Evolutionary conservation across 2,113 vertebrate genomes (phyloP).

Genomic region (Pollimyrus isidori): DNA sequence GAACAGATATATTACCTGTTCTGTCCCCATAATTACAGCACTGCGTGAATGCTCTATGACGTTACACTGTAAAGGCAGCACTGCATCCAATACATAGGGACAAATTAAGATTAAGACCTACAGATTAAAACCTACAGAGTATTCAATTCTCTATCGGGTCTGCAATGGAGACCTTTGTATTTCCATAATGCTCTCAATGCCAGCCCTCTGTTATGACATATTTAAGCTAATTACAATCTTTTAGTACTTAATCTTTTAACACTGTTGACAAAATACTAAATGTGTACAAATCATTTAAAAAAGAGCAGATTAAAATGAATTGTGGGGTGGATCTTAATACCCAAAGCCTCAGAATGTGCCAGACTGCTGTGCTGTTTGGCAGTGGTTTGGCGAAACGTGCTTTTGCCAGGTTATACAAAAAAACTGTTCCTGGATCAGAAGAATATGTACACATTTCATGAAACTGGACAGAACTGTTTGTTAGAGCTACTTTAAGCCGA

Average conservation of each 20-base stretch:
- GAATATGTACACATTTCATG: not conserved
- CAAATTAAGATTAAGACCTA: not conserved
- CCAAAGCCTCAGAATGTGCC: not conserved
- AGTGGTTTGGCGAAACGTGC: not conserved
- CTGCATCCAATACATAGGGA: not conserved
- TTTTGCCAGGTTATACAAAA: not conserved
- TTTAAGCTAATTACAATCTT: not conserved
- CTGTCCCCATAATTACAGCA: not conserved
- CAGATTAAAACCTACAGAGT: not conserved
- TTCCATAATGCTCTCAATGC: not conserved
- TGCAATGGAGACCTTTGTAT: not conserved
- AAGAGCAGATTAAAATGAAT: not conserved
- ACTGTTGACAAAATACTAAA: not conserved
- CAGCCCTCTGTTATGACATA: not conserved
- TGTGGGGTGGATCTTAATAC: not conserved
- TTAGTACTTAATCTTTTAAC: not conserved
- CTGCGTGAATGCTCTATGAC: not conserved
- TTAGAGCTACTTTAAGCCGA: not conserved
- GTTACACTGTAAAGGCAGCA: not conserved
- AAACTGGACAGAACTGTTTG: not conserved
- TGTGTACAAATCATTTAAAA: not conserved
- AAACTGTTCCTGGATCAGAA: not conserved
- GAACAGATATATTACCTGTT: not conserved
- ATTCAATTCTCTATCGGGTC: not conserved
- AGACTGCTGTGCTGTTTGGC: not conserved